Conservation (phyloP, 2,797 vertebrate species). For the Onychomys leucogaster region DNA sequence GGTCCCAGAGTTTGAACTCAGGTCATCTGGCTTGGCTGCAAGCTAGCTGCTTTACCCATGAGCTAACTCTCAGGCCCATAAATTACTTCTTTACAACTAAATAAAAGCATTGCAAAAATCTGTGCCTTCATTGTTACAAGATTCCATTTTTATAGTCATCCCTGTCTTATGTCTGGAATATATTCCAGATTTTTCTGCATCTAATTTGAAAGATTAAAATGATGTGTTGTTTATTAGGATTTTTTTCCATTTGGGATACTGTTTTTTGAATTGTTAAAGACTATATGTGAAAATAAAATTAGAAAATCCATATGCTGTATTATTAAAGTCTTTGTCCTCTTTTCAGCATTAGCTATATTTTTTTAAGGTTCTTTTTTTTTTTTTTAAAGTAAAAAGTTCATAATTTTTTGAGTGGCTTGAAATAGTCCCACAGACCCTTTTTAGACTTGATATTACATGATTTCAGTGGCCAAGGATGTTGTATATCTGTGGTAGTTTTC, state of each 20-base stretch:
- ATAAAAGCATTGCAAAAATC: conserved; percentile 17
- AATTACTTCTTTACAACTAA: background rate
- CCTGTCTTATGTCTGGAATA: background rate
- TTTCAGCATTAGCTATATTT: background rate
- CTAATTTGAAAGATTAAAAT: conserved; percentile 49
- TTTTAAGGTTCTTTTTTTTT: background rate
- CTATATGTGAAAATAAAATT: conserved; percentile 15
- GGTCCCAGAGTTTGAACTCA: background rate
- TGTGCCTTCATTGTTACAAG: conserved; percentile 18
- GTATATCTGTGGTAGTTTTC: conserved; percentile 43
- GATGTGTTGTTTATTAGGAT: conserved; percentile 8
- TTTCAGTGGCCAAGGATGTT: background rate
- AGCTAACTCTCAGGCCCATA: background rate
- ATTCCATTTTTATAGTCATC: background rate
- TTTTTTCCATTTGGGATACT: background rate
- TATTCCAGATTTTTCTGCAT: background rate
- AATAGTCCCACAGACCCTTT: conserved; percentile 43
- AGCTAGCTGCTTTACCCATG: background rate
- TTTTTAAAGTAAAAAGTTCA: background rate
- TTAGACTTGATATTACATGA: conserved; percentile 63
- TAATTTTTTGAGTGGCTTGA: conserved; percentile 26
- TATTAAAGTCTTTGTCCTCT: conserved; percentile 20
- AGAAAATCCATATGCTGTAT: background rate
- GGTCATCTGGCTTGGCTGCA: background rate
- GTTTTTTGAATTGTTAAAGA: conserved; percentile 37